These are phyloP conservation scores for Notarius lentiginosus DNA, from an alignment of 2,113 vertebrate genomes.

Conservation along the genomic window DNA sequence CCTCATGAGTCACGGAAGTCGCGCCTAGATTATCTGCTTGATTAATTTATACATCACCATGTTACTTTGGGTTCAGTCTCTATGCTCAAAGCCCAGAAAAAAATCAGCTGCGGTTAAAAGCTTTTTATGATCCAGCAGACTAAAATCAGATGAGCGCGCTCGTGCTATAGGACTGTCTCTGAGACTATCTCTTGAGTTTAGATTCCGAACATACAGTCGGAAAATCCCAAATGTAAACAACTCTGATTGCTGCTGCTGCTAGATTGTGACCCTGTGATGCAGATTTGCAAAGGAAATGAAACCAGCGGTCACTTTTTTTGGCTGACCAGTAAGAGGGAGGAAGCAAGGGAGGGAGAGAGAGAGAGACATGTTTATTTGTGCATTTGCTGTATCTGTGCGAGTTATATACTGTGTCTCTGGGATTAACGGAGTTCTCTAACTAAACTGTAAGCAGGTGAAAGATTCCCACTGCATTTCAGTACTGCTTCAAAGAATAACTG, in stretches of 20 bases:
- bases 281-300: constrained; percentile 11
- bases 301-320: not conserved
- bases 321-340: not conserved
- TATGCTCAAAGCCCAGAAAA: not conserved
- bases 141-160: not conserved
- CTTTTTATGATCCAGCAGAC: not conserved
- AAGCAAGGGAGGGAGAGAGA: not conserved
- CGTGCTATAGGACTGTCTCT: not conserved
- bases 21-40: not conserved
- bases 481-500: not conserved
- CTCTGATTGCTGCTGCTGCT: not conserved
- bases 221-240: not conserved
- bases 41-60: no score
- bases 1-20: not conserved
- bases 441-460: not conserved
- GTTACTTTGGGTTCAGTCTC: not conserved
- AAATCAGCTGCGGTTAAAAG: not conserved
- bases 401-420: not conserved
- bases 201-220: not conserved
- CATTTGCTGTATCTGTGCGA: not conserved
- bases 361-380: not conserved
- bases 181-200: not conserved
- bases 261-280: not conserved
- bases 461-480: not conserved
- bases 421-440: not conserved